Evolutionary conservation across 35 echinoderm and acorn worm genomes (phyloP), one percentile per base, ranked within the genome.

Genomic region (Acanthaster planci): DNA sequence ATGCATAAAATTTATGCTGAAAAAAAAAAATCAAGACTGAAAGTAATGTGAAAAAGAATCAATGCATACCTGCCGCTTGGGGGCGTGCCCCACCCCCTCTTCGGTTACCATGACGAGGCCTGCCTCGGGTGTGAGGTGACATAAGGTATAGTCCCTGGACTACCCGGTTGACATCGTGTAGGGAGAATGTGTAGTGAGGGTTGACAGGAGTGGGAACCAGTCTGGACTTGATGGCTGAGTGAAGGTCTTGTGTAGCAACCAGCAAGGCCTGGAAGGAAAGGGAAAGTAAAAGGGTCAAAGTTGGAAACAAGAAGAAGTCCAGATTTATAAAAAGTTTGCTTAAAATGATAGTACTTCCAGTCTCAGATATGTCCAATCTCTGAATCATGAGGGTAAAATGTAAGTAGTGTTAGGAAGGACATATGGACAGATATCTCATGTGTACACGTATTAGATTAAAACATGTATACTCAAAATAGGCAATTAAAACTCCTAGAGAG

Each of bases 111-210:
- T 90, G 92, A n/a, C 86, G 87, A 39, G 89, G 92, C 78, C 93
- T 87, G 37, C 47, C 86, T 29, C 88, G 80, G 32, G 77, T 51
- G 32, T 84, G 80, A 12, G 93, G 83, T 29, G 96, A 91, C 39
- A 99, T 90, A 7, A 94, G 85, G 29, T 88, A 90, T 72, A 99
- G 86, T 15, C 96, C 92, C 0, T 84, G 82, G 26, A 94, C 51
- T 8, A 91, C 54, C 34, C 86, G 88, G 80, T 90, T 80, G 51
- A 99, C 82, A 53, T 99, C 96, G 83, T 99, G 96, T 0, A 84
- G 84, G 26, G 96, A 91, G 83, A 99, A 99, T 37, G 91, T 52
- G 50, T 99, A 99, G 60, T 97, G 95, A 44, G 95, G 84, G 58
- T 76, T 93, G 68, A 84, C 27, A 2, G 88, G 95, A 21, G 78